phyloP scores from a whole-genome alignment of 2,797 vertebrate species.

The Acipenser oxyrinchus region DNA sequence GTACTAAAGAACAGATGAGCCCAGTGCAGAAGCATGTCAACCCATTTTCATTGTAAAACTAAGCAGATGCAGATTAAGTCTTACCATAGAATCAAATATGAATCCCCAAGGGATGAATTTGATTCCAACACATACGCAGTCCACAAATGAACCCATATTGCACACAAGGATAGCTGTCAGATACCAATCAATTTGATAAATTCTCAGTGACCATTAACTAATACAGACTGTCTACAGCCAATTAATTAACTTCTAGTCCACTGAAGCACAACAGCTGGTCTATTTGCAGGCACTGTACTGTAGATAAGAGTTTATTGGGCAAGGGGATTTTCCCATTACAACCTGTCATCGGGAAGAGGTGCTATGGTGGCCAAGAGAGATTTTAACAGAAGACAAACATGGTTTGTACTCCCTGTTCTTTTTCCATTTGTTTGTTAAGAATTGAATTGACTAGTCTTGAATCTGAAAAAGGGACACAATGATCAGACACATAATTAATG shows the following conservation, averaged over 20 bases:
- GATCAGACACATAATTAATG: too few relatives aligned
- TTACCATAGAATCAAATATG: too few relatives aligned
- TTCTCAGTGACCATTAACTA: conserved; percentile 1
- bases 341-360: not conserved
- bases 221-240: conserved; percentile 5
- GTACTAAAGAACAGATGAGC: too few relatives aligned
- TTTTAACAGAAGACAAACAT: not conserved
- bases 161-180: not conserved
- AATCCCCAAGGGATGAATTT: not conserved
- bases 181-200: not conserved
- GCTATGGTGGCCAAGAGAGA: not conserved
- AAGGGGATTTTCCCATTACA: not conserved
- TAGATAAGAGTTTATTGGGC: not conserved
- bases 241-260: not conserved
- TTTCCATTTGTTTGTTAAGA: not conserved
- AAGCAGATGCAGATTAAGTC: too few relatives aligned
- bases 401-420: not conserved
- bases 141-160: not conserved
- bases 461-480: too few relatives aligned
- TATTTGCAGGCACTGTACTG: not conserved
- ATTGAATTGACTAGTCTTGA: too few relatives aligned
- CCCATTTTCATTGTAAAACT: too few relatives aligned
- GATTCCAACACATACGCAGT: not conserved
- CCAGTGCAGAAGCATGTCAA: too few relatives aligned
- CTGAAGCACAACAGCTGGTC: not conserved